phyloP scores from a whole-genome alignment of 2,113 vertebrate genomes.

The Cryptomyrus ogoouensis region DNA sequence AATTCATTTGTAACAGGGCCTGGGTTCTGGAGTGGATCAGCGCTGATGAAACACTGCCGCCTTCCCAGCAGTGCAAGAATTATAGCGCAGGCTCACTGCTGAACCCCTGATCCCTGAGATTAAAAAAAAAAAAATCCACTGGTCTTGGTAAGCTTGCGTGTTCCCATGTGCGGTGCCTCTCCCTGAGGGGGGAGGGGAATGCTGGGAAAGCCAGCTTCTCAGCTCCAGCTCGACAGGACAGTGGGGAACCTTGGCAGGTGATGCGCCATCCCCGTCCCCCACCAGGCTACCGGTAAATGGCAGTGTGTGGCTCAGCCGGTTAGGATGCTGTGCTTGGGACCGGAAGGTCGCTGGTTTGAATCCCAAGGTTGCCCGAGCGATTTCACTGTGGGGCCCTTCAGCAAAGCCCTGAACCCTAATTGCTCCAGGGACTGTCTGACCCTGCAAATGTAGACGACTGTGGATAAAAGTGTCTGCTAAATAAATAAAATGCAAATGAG shows the following conservation, averaged over 20 bases:
- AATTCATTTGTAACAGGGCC: constrained; percentile 6
- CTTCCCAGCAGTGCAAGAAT: not conserved
- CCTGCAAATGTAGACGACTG: not conserved
- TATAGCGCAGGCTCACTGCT: not conserved
- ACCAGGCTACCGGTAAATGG: not conserved
- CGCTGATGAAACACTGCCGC: not conserved
- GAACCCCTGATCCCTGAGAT: not conserved
- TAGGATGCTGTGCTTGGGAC: not conserved
- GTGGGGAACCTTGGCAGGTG: not conserved
- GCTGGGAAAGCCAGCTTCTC: not conserved
- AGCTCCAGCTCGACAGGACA: not conserved
- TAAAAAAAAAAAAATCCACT: constrained; percentile 33
- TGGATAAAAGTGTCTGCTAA: not conserved
- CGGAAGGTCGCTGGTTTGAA: not conserved
- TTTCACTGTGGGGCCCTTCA: not conserved
- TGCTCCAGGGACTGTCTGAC: not conserved
- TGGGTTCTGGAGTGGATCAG: not conserved
- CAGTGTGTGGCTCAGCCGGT: not conserved
- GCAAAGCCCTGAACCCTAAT: not conserved
- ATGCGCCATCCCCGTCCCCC: constrained; percentile 46
- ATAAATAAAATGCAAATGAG: not conserved
- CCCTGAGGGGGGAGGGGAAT: not conserved
- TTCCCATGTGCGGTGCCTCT: constrained; percentile 22
- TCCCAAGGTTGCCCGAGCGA: not conserved
- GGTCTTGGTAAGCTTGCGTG: constrained; percentile 41